Base-by-base conservation (phyloP, 1,140 invertebrate species). In the Probaryconus sp. region DNA sequence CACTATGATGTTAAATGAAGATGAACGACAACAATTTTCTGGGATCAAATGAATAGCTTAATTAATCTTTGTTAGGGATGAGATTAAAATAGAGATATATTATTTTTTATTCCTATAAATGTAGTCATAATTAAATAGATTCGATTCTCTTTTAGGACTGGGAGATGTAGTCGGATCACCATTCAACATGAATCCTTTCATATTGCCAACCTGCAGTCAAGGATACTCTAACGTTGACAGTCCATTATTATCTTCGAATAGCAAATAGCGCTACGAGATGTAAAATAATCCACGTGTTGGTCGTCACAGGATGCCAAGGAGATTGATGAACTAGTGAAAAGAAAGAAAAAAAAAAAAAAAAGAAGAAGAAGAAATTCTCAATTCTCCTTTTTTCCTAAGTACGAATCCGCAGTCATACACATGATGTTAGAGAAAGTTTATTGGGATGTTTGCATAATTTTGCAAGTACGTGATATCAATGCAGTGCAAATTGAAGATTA, bases 111-210 rank as follows among this genome's bases (percentile, higher is more conserved):
- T n/a, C n/a, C 31, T 28, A 16, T 42, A 37, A 37, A 51, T 21
- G 10, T 26, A 28, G 14, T 17, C 21, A 26, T 48, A 24, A 67
- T 69, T 43, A 35, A 56, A 48, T 1, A 18, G 4, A 18, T 21
- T 17, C 84, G 82, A 84, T 76, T 78, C 72, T 55, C 81, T 86
- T 82, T 88, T 89, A 92, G 91, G 90, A 85, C 86, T 92, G 88
- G 89, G 94, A 81, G 92, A 95, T 70, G 89, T 96, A 45, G 93
- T 95, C 14, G 92, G 93, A 13, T 94, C 94, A 28, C 93, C 94
- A 14, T 95, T 95, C 88, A 92, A 93, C 76, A 94, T 96, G 89
- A 96, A 96, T 83, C 95, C 95, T 26, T 96, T 97, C 89, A 94
- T 95, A 64, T 89, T 97, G 81, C 94, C 95, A 11, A 95, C 95